phyloP scores from a whole-genome alignment of 2,113 vertebrate species.

The Ptyas mucosa region DNA sequence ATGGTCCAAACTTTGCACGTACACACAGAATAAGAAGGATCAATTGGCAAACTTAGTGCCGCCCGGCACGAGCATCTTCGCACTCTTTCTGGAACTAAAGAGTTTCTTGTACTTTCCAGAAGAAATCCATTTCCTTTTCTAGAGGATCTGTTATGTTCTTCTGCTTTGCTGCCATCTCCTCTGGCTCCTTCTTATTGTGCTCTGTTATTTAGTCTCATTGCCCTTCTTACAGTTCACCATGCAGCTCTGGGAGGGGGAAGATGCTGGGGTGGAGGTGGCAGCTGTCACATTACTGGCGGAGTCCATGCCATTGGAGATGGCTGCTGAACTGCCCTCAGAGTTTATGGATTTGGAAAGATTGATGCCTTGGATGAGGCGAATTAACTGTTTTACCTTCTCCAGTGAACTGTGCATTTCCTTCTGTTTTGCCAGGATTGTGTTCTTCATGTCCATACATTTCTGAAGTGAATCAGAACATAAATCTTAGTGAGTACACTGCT shows the following conservation, averaged over 20 bases:
- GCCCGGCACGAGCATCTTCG: constrained; percentile 84
- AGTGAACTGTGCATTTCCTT: constrained; percentile 97
- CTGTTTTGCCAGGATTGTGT: constrained; percentile 89
- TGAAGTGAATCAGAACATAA: constrained; percentile 62
- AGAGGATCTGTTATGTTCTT: constrained; percentile 72
- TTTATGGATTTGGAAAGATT: constrained; percentile 85
- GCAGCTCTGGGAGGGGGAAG: constrained; percentile 75
- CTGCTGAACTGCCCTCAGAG: constrained; percentile 77
- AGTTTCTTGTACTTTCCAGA: constrained; percentile 77
- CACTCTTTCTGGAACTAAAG: constrained; percentile 80
- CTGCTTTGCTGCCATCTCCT: constrained; percentile 64
- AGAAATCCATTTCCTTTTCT: constrained; percentile 74
- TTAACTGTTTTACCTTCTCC: constrained; percentile 95
- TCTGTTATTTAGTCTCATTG: constrained; percentile 89
- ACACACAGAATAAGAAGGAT: constrained; percentile 87
- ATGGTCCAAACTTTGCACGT: constrained; percentile 93
- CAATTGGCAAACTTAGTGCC: constrained; percentile 98
- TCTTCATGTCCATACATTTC: constrained; percentile 99
- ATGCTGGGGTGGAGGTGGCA: constrained; percentile 69
- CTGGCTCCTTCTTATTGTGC: constrained; percentile 61
- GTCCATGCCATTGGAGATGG: constrained; percentile 77
- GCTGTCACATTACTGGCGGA: constrained; percentile 73
- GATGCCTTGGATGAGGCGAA: constrained; percentile 94
- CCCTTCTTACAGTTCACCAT: constrained; percentile 79
- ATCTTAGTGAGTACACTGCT: constrained; percentile 1